phyloP scores from a whole-genome alignment of 2,797 vertebrate species.

The Phrynocephalus guinanensis region DNA sequence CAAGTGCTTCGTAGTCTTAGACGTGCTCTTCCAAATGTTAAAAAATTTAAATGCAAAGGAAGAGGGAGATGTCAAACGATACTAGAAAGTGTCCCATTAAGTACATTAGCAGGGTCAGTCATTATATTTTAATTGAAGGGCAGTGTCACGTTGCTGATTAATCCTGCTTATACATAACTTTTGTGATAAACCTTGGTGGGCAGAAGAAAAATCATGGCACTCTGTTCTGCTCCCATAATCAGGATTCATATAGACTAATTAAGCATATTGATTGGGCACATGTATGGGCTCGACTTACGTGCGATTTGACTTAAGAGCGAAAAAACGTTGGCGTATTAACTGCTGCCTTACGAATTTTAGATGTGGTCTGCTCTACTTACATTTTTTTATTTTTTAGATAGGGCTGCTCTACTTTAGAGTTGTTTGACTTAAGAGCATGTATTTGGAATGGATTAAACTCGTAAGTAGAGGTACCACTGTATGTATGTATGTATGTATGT shows the following conservation, averaged over 20 bases:
- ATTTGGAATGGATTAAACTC: too few relatives aligned
- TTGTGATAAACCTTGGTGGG: not conserved
- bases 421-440: too few relatives aligned
- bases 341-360: too few relatives aligned
- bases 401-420: too few relatives aligned
- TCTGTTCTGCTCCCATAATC: not conserved
- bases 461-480: too few relatives aligned
- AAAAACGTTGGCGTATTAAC: too few relatives aligned
- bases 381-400: too few relatives aligned
- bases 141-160: not conserved
- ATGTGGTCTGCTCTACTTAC: too few relatives aligned
- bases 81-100: slow-evolving; percentile 10
- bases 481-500: too few relatives aligned
- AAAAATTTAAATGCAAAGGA: slow-evolving; percentile 56
- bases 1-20: slow-evolving; percentile 42
- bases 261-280: too few relatives aligned
- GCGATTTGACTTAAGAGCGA: too few relatives aligned
- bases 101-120: not conserved
- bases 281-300: too few relatives aligned
- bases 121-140: not conserved
- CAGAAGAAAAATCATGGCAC: not conserved
- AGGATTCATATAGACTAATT: not conserved
- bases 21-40: slow-evolving; percentile 50
- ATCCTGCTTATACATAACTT: not conserved
- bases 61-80: not conserved